Evolutionary conservation across 2,113 vertebrate species (phyloP), one percentile per base, ranked within the genome.

Genomic region (Suricata suricatta): DNA sequence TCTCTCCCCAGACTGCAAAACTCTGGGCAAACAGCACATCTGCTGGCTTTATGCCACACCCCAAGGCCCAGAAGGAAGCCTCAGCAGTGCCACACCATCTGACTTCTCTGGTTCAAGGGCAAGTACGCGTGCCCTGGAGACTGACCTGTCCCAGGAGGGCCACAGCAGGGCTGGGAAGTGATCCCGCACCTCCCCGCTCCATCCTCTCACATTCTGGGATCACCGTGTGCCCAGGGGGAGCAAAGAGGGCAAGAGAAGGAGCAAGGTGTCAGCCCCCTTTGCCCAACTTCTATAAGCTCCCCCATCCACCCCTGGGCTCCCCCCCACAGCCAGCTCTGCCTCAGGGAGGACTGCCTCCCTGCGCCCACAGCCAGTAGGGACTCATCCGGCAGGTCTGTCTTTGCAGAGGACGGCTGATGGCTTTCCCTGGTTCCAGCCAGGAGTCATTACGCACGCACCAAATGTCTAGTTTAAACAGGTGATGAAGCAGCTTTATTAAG

Each of bases 381-480:
- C 71, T 21, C 0, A 10, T 60, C 64, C 0, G 1, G 72, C 25
- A 76, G 91, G 90, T 25, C 47, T 33, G n/a, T 21, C 68, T 64
- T 94, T 72, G 79, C 91, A 97, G 92, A 85, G 71, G 60, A 93
- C 19, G 79, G 96, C 89, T 44, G 95, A 95, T 87, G 96, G 90
- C 84, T 93, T 97, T 97, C 95, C 96, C 88, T 95, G 88, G 93
- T 88, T 86, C 91, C 96, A 96, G 97, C 91, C 96, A 97, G 97
- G 97, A 98, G 92, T 98, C 97, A 97, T 97, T 97, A 96, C 12
- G 31, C 89, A 96, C 12, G 31, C 89, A 95, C 44, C 86, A 86
- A 93, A 96, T 81, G 93, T 90, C 92, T 90, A 89, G 93, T 96
- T 97, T 98, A 97, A 98, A 97, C 90, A 96, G 96, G 89, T 74